These are phyloP conservation scores for Pseudocheirus occidentalis DNA, from an alignment of 2,797 vertebrate genomes.

Conservation along the genomic window DNA sequence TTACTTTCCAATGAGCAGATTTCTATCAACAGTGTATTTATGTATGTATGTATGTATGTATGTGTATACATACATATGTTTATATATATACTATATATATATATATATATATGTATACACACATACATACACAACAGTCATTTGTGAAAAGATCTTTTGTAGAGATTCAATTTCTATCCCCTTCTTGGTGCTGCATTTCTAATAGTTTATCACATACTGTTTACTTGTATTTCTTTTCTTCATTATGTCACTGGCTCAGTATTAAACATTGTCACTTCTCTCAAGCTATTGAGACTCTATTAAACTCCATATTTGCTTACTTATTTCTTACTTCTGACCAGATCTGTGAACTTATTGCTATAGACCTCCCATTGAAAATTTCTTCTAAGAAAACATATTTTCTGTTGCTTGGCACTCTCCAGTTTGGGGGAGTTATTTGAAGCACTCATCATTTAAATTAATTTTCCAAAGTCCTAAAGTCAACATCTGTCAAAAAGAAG, in stretches of 20 bases:
- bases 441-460: neutral
- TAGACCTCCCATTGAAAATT: neutral
- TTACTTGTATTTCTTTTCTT: neutral
- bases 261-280: neutral
- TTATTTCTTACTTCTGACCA: neutral
- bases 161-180: neutral
- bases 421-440: neutral
- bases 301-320: neutral
- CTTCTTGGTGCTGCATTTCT: neutral
- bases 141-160: too few relatives aligned
- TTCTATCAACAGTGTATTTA: neutral
- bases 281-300: neutral
- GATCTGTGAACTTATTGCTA: neutral
- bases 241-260: neutral
- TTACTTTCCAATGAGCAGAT: neutral
- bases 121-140: neutral
- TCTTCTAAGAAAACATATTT: neutral
- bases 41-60: too few relatives aligned
- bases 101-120: neutral
- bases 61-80: too few relatives aligned
- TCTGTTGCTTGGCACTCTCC: neutral
- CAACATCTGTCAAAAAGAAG: neutral
- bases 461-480: neutral
- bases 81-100: too few relatives aligned
- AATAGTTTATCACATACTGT: neutral